phyloP scores from a whole-genome alignment of 2,797 vertebrate species.

The Glossophaga mutica region DNA sequence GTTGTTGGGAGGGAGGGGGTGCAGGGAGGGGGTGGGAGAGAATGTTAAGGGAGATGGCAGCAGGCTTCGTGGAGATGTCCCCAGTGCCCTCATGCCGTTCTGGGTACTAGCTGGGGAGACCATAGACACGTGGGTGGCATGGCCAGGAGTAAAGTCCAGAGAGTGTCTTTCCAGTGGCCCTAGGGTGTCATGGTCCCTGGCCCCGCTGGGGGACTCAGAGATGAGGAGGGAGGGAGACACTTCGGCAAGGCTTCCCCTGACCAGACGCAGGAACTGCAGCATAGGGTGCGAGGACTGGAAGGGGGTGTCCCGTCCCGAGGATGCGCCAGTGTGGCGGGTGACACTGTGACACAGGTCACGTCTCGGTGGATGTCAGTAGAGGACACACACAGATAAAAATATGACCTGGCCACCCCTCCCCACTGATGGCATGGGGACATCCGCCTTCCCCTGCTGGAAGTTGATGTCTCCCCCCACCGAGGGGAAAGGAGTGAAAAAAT shows the following conservation, averaged over 20 bases:
- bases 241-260: neutral
- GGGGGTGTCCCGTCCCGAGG: neutral
- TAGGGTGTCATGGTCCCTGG: neutral
- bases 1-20: too few relatives aligned
- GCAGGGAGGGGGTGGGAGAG: neutral
- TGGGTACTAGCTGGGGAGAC: neutral
- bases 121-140: neutral
- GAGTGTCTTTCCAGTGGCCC: neutral
- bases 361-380: neutral
- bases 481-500: neutral
- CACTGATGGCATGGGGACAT: neutral
- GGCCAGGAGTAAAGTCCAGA: neutral
- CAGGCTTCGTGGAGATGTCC: neutral
- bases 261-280: fast-evolving
- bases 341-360: too few relatives aligned
- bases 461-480: neutral
- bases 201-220: neutral
- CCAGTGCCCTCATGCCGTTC: fast-evolving
- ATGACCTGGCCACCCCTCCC: neutral
- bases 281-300: neutral
- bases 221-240: neutral
- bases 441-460: neutral
- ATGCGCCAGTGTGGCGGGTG: neutral
- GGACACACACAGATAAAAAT: neutral
- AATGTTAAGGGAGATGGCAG: neutral